Conservation (phyloP, 2,797 vertebrate genomes). For the Chloroceryle inda region DNA sequence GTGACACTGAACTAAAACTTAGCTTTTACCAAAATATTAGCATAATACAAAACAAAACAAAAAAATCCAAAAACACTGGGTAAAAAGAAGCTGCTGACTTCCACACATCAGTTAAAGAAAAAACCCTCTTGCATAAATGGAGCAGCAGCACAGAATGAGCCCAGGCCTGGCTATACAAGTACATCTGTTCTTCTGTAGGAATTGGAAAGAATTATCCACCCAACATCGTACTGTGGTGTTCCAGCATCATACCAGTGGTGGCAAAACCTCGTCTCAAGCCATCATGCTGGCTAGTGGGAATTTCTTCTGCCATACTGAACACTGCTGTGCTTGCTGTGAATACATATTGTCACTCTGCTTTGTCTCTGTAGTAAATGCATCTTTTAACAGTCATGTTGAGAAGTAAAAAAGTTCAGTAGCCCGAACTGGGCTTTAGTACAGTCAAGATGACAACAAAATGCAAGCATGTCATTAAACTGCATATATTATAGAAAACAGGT, state of each 20-base stretch:
- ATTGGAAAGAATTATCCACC: not conserved
- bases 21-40: slow-evolving; percentile 44
- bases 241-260: not conserved
- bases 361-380: slow-evolving; percentile 41
- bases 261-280: not conserved
- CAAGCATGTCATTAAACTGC: slow-evolving; percentile 65
- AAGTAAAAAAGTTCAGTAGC: slow-evolving; percentile 40
- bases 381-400: slow-evolving; percentile 48
- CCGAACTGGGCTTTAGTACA: slow-evolving; percentile 19
- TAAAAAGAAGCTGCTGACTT: slow-evolving; percentile 33
- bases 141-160: slow-evolving; percentile 49
- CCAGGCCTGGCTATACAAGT: slow-evolving; percentile 3
- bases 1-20: slow-evolving; percentile 28
- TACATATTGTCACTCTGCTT: not conserved
- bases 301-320: not conserved
- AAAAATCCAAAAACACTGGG: not conserved
- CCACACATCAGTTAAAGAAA: not conserved
- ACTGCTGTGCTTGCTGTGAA: slow-evolving; percentile 13
- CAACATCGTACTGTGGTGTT: not conserved
- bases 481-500: slow-evolving; percentile 69
- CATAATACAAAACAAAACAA: not conserved
- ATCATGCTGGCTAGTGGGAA: not conserved
- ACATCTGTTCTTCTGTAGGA: not conserved
- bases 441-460: slow-evolving; percentile 62
- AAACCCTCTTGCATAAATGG: slow-evolving; percentile 6